A percentile compares a stretch with the other conserved stretches of the same genome.
These are phyloP conservation scores for Cryptophagus acutangulus DNA, from an alignment of 2,888 invertebrate genomes.

Conservation along the genomic window DNA sequence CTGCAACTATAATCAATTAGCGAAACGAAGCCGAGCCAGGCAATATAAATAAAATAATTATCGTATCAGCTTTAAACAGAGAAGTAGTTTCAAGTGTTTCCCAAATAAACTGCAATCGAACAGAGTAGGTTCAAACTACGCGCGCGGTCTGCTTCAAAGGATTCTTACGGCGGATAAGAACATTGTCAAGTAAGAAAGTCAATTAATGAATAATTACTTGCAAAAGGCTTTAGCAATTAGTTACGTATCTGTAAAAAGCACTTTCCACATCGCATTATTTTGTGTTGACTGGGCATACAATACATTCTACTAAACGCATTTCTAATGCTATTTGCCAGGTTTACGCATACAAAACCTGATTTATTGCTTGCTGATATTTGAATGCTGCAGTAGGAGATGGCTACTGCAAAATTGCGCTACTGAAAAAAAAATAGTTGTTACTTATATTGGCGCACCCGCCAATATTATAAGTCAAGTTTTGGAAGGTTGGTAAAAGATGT, in stretches of 20 bases:
- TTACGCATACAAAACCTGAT: too few species aligned
- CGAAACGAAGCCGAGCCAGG: slow-evolving; percentile 15
- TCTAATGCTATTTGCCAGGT: too few species aligned
- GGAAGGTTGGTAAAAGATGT: too few species aligned
- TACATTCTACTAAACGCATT: too few species aligned
- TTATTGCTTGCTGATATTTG: too few species aligned
- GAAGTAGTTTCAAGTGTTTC: slow-evolving; percentile 32
- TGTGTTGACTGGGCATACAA: background rate
- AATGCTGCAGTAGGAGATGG: too few species aligned
- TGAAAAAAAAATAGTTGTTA: too few species aligned
- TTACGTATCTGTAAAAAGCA: slow-evolving; percentile 26
- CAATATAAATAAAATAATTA: slow-evolving; percentile 28
- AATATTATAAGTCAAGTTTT: too few species aligned
- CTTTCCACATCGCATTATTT: slow-evolving; percentile 5
- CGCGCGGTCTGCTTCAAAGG: slow-evolving; percentile 31
- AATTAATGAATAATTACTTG: slow-evolving; percentile 43
- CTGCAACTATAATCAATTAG: slow-evolving; percentile 15
- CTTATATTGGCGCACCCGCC: too few species aligned
- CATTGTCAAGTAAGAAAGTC: slow-evolving; percentile 43
- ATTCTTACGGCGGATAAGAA: slow-evolving; percentile 37
- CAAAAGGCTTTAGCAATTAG: slow-evolving; percentile 36
- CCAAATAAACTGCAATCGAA: slow-evolving; percentile 31
- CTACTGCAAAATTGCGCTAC: too few species aligned
- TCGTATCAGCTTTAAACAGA: slow-evolving; percentile 17
- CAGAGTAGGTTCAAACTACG: background rate